Base-by-base conservation (phyloP, 2,797 vertebrate species). In the Etheostoma nigrum region DNA sequence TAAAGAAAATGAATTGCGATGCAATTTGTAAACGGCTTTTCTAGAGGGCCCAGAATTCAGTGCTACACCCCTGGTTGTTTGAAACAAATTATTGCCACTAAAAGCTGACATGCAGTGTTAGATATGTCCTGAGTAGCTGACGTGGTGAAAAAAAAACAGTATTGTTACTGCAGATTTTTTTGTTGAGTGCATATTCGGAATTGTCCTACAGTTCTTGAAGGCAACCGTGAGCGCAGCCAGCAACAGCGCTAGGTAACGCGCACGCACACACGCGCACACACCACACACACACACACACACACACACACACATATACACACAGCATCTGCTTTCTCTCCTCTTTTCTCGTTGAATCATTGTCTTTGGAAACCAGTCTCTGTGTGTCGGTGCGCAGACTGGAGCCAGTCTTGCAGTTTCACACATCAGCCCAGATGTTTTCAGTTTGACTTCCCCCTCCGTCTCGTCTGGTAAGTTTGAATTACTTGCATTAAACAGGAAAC, bases 391-490 rank as follows among this genome's bases (percentile, higher is more conserved):
- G 67, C 40, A 30, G 19, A 33, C 33, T 12, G 55, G 49, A 66
- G 75, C 27, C 27, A 27, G 6, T 53, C 49, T 15, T 40, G 58
- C 52, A 8, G 16, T 48, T 63, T 57, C 67, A 74, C 33, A 69
- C 76, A 58, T 63, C 36, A 14, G 72, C 69, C 55, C 91, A 93
- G 87, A 93, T 91, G 92, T 89, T 91, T 89, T 16, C 76, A 69
- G 59, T 85, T 83, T 73, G 80, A 70, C 76, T 57, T 58, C 71
- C 67, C 66, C 68, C 61, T 70, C 49, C 67, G 23, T 54, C 65
- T 71, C 16, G 16, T 42, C 54, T 79, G 93, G 94, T 94, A 68
- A 92, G 92, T 92, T 67, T 79, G 68, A 85, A 76, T 85, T 61
- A 64, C 58, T 67, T 7, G 4, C 58, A 65, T 33, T 23, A 19